Base-by-base conservation (phyloP, 2,888 invertebrate genomes). In the Paralinhomoeus sp. region DNA sequence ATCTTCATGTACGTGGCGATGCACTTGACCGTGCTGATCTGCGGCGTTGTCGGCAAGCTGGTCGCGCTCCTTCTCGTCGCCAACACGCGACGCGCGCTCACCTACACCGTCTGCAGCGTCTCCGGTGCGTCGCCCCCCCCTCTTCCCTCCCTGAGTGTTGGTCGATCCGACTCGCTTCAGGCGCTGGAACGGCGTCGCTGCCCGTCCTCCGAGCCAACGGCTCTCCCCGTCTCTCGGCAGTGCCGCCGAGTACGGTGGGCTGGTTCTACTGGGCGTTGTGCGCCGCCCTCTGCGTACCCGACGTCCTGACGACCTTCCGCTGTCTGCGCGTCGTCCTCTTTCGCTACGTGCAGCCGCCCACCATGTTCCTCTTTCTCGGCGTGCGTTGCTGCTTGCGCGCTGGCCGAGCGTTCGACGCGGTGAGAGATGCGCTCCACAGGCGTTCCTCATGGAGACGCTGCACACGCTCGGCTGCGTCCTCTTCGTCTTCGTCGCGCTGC, bases 381-480 rank as follows among this genome's bases (percentile, higher is more conserved):
- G 45, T 45, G 15, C 7, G 42, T 21, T 18, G 24, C 22, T 21
- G 22, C 7, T 18, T 37, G 18, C 7, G 15, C 15, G 31, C 9
- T 7, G 9, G 31, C 9, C 9, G 15, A 31, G 31, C 15, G 9
- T 31, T 31, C 31, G 9, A 31, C 15, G 31, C 9, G 9, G 31
- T 12, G 15, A 12, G 15, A 15, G 15, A 31, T 21, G 7, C 15
- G 7, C 20, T 21, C 24, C 53, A 13, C 48, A 66, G 65, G 57
- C 83, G 43, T 75, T 79, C 52, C 56, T 80, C 40, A 77, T 81
- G 62, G 89, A 91, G 67, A 78, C 80, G 5, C 69, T 80, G 42
- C 83, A 84, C 60, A 77, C 81, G 0, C 68, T 81, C 45, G 91
- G 91, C 38, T 65, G 83, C 51, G 80, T 77, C 0, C 62, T 85